Conservation (phyloP, 2,113 vertebrate genomes). For the Menidia beryllina region DNA sequence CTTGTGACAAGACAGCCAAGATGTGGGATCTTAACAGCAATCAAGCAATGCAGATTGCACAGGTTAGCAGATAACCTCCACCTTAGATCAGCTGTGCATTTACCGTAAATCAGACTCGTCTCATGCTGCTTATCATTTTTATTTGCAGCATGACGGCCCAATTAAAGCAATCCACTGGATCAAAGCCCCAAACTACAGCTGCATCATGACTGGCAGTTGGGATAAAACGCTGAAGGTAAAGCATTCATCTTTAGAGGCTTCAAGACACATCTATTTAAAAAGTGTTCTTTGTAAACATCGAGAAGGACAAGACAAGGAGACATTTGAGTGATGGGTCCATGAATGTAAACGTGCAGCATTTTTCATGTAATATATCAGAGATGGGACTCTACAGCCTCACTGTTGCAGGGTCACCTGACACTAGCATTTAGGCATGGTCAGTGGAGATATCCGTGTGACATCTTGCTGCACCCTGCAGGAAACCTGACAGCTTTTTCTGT, state of each 20-base stretch:
- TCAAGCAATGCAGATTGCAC: conserved; percentile 97
- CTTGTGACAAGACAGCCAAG: conserved; percentile 98
- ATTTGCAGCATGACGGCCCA: conserved; percentile 92
- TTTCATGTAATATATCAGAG: background rate
- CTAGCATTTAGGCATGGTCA: too few relatives aligned
- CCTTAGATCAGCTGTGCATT: background rate
- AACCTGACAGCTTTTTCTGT: background rate
- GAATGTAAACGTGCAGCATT: background rate
- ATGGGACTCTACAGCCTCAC: background rate
- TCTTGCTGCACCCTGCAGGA: background rate
- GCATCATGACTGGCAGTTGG: conserved; percentile 98
- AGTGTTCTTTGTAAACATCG: background rate
- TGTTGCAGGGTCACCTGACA: background rate
- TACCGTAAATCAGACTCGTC: background rate
- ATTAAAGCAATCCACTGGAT: conserved; percentile 98
- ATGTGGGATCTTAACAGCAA: conserved; percentile 99
- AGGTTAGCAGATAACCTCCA: conserved; percentile 78
- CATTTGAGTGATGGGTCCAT: background rate
- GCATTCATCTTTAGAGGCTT: background rate
- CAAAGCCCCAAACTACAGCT: conserved; percentile 98
- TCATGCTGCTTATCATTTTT: conserved; percentile 7
- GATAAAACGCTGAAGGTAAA: conserved; percentile 97
- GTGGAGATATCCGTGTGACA: too few relatives aligned
- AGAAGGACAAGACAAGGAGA: too few relatives aligned
- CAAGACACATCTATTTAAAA: background rate